phyloP scores from a whole-genome alignment of 1,140 invertebrate genomes.

The Pararge aegeria region DNA sequence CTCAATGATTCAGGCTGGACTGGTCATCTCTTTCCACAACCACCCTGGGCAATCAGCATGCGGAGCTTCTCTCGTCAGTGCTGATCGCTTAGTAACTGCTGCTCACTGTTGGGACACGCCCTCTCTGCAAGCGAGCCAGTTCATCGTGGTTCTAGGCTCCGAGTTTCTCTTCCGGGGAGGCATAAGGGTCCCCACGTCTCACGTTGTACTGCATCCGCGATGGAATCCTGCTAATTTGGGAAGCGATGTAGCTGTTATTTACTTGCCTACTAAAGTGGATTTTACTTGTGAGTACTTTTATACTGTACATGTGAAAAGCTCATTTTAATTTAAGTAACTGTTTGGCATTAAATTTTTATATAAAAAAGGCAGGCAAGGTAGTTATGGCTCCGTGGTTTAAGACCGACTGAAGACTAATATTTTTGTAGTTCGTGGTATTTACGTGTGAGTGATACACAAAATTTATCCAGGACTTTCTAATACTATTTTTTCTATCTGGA shows the following conservation, averaged over 20 bases:
- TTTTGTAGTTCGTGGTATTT: too few relatives aligned
- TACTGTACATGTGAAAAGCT: too few relatives aligned
- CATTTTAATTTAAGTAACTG: too few relatives aligned
- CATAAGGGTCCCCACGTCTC: conserved; percentile 26
- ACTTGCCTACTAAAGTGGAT: conserved; percentile 46
- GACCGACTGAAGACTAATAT: too few relatives aligned
- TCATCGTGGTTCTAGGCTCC: conserved; percentile 42
- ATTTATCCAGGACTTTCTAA: too few relatives aligned
- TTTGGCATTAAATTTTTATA: too few relatives aligned
- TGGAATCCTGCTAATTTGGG: conserved; percentile 31
- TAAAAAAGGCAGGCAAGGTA: too few relatives aligned
- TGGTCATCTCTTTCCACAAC: conserved; percentile 37
- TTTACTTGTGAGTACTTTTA: conserved; percentile 40
- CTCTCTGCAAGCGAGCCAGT: conserved; percentile 28
- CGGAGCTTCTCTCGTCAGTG: conserved; percentile 34
- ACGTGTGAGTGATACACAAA: too few relatives aligned
- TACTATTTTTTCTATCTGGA: too few relatives aligned
- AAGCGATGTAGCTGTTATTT: conserved; percentile 69
- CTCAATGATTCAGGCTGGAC: conserved; percentile 33
- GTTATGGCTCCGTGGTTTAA: too few relatives aligned
- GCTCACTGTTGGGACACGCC: conserved; percentile 48
- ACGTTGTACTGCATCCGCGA: conserved; percentile 39
- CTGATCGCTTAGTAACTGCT: conserved; percentile 40
- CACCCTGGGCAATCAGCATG: conserved; percentile 35
- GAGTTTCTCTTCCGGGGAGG: conserved; percentile 42